Evolutionary conservation across 2,888 invertebrate species (phyloP), one percentile per base, ranked within the genome.

Genomic region (Cephus pulcher): DNA sequence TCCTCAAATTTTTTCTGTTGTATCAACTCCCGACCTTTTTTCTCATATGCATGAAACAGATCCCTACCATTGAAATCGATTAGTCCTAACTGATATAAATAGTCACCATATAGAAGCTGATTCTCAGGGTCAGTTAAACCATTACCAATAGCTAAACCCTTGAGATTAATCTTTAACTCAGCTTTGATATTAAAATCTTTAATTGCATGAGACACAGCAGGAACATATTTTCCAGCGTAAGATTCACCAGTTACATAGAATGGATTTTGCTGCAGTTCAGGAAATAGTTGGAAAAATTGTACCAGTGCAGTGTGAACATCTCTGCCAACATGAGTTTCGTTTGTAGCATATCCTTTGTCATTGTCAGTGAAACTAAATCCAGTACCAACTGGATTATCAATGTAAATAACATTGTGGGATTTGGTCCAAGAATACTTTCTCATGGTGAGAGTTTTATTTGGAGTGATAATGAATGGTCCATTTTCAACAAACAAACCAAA

Each of bases 361-460:
- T 94, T 92, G 4, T 95, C 94, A 0, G 98, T 97, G 87, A 97
- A 98, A 92, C 98, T 98, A 89, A 96, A 98, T 0, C 98, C 98
- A 3, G 97, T 96, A 2, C 98, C 97, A 0, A 97, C 98, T 0
- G 98, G 98, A 91, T 97, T 98, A 90, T 98, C 98, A 78, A 98
- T 96, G 90, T 97, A 98, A 77, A 98, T 94, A 71, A 98, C 92
- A 84, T 96, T 95, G 90, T 97, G 96, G 12, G 94, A 94, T 70
- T 94, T 92, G 78, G 95, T 95, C 98, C 98, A 98, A 12, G 96
- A 94, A 85, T 95, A 95, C 84, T 96, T 94, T 70, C 97, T 93
- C 82, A 94, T 92, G 82, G 93, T 92, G 76, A 95, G 90, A 85
- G 89, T 90, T 89, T 92, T 88, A 71, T 91, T 91, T 11, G 84